Conservation (phyloP, 1,140 invertebrate species). For the Argopecten irradians region DNA sequence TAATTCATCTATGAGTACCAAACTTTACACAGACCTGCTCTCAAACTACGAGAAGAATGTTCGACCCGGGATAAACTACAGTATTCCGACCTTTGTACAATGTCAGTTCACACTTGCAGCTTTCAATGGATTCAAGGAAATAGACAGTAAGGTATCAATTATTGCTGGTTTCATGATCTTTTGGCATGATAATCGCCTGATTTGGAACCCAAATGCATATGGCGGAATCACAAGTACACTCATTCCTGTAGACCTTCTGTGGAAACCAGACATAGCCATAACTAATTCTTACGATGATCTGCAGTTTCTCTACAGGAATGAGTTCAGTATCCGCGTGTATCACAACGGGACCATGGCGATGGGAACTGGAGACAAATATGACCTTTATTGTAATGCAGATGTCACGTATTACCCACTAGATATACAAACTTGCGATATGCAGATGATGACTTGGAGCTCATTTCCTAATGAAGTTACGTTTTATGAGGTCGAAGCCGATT, state of each 20-base stretch:
- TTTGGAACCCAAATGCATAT: slow-evolving; percentile 37
- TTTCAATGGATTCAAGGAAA: slow-evolving; percentile 45
- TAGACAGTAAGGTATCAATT: slow-evolving; percentile 44
- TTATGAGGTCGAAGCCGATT: background rate
- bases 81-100: background rate
- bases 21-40: background rate
- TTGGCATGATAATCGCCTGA: slow-evolving; percentile 42
- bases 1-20: background rate
- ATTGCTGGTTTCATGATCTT: slow-evolving; percentile 27
- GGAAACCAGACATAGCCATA: slow-evolving; percentile 44
- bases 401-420: slow-evolving; percentile 63
- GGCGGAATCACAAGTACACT: background rate
- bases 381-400: slow-evolving; percentile 48
- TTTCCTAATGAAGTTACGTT: background rate
- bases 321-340: slow-evolving; percentile 24
- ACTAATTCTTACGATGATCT: slow-evolving; percentile 27
- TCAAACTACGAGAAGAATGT: slow-evolving; percentile 1
- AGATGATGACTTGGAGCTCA: background rate
- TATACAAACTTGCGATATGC: slow-evolving; percentile 47
- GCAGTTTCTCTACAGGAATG: slow-evolving; percentile 26
- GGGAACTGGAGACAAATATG: slow-evolving; percentile 78
- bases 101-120: background rate
- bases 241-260: slow-evolving; percentile 34
- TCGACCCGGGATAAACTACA: background rate
- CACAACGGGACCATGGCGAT: slow-evolving; percentile 75